These are phyloP conservation scores for Mnemiopsis leidyi DNA, from an alignment of 37 sponge, comb jelly and placozoan species.

Conservation along the genomic window DNA sequence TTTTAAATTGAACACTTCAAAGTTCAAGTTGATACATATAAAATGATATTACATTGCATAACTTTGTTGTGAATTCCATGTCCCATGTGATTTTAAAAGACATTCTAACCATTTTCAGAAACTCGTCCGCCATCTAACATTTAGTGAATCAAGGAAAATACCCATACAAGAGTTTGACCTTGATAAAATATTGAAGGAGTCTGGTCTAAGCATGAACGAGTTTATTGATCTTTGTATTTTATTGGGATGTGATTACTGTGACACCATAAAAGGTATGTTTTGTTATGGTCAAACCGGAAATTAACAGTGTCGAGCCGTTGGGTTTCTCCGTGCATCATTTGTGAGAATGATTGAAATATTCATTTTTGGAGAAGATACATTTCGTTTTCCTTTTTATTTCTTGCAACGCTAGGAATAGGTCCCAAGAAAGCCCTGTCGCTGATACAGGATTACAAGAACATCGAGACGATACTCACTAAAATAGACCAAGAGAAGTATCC, in stretches of 20 bases:
- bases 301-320: too few relatives aligned
- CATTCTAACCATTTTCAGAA: slow-evolving; percentile 47
- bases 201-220: slow-evolving; percentile 76
- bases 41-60: too few relatives aligned
- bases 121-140: slow-evolving; percentile 87
- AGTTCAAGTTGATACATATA: too few relatives aligned
- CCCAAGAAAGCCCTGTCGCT: slow-evolving; percentile 85
- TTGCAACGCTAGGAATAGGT: slow-evolving; percentile 89
- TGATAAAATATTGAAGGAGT: slow-evolving; percentile 71
- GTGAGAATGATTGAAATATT: too few relatives aligned
- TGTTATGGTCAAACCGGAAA: too few relatives aligned
- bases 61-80: too few relatives aligned
- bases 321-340: too few relatives aligned
- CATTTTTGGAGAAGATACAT: too few relatives aligned
- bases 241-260: slow-evolving; percentile 98
- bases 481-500: slow-evolving; percentile 67
- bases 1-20: too few relatives aligned
- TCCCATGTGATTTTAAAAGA: too few relatives aligned
- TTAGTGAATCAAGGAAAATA: slow-evolving; percentile 95
- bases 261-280: slow-evolving; percentile 83
- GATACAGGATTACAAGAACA: slow-evolving; percentile 79
- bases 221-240: slow-evolving; percentile 98
- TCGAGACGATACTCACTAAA: slow-evolving; percentile 78
- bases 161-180: slow-evolving; percentile 89
- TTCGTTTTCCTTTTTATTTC: too few relatives aligned